Conservation (phyloP, 1,140 invertebrate species). For the Saccostrea glomerata region DNA sequence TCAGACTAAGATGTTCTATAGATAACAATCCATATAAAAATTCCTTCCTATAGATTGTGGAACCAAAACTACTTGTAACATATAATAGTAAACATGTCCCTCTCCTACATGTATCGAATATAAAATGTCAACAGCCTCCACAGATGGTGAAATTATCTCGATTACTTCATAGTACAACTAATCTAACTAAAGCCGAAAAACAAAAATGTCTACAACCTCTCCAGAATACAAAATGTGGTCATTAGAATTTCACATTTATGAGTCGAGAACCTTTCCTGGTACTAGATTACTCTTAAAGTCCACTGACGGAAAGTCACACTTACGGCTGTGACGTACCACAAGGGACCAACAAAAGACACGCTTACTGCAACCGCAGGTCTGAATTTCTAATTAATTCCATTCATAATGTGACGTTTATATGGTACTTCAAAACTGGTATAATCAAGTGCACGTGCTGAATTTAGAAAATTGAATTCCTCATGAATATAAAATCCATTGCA, state of each 20-base stretch:
- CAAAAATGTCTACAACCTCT: not conserved
- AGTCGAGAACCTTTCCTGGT: not conserved
- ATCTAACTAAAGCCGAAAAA: not conserved
- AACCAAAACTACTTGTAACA: not conserved
- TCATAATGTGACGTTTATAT: constrained; percentile 19
- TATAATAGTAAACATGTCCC: not conserved
- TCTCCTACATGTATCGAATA: too few relatives aligned
- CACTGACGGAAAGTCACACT: not conserved
- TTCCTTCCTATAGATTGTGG: not conserved
- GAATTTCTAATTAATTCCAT: constrained; percentile 36
- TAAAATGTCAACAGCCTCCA: not conserved
- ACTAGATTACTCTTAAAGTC: not conserved
- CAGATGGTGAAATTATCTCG: not conserved
- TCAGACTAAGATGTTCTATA: not conserved
- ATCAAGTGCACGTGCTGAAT: not conserved
- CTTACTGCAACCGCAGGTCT: not conserved
- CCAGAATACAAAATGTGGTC: not conserved
- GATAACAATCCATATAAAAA: not conserved
- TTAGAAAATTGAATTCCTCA: not conserved
- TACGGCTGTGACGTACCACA: not conserved
- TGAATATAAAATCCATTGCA: not conserved
- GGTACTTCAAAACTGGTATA: not conserved
- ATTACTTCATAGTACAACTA: not conserved
- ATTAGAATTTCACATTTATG: not conserved
- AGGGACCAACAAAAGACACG: not conserved